Base-by-base conservation (phyloP, 2,113 vertebrate genomes). In the Silurus meridionalis region DNA sequence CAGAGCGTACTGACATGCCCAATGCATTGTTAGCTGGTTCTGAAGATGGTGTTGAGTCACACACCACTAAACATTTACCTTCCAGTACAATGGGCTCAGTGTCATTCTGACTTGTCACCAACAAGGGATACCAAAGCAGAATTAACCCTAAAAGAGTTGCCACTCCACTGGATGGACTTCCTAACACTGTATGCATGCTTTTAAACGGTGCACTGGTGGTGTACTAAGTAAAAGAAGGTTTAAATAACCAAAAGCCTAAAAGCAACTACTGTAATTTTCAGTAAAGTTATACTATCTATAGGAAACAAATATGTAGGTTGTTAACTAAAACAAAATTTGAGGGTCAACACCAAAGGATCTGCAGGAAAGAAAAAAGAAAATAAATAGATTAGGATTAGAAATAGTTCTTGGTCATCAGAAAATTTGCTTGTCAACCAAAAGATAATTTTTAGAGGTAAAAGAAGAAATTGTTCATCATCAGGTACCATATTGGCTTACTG, bases 71-170 rank as follows among this genome's bases (percentile, higher is more conserved):
- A 67, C 95, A 96, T 86, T 96, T 96, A 14, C 95, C 95, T 88
- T 96, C 94, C 0, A 96, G 92, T 48, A 95, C 93, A 80, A 96
- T 95, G 79, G 95, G 95, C 90, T 96, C 95, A 0, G 95, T 96
- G 92, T 96, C 95, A 84, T 96, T 96, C 91, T 96, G 95, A 61
- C 88, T 92, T 81, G 77, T 82, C n/a, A 90, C 91, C 77, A 80
- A 87, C 77, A 80, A 53, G 5, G 94, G 92, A 7, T 89, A 90
- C 91, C 90, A 92, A 48, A 94, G 46, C 69, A 93, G 85, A 81
- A 94, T 74, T 77, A 92, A 74, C 77, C 17, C 74, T 86, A 93
- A 85, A 60, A 94, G 8, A 28, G 55, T 50, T 66, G 91, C 87
- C 85, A 92, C 83, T 46, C 87, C 83, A 84, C 55, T 67, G 5